These are phyloP conservation scores for Ornithoptera alexandrae DNA, from an alignment of 2,888 invertebrate genomes.

Conservation along the genomic window DNA sequence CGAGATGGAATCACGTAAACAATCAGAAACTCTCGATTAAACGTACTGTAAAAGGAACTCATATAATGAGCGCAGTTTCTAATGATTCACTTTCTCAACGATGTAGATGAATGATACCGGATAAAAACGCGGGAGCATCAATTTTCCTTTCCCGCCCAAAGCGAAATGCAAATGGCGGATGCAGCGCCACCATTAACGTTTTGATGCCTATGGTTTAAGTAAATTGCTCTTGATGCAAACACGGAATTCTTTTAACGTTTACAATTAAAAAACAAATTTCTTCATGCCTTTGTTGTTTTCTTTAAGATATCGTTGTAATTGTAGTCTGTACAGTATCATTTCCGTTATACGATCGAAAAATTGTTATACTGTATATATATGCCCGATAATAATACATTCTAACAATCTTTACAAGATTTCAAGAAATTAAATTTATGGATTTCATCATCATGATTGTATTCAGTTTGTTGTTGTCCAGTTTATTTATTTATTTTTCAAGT, in stretches of 20 bases:
- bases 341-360: background rate
- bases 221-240: background rate
- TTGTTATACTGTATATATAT: too few relatives aligned
- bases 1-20: slow-evolving; percentile 30
- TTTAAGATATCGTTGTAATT: too few relatives aligned
- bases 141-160: slow-evolving; percentile 63
- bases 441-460: too few relatives aligned
- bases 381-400: too few relatives aligned
- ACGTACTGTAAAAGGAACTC: slow-evolving; percentile 37
- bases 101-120: slow-evolving; percentile 45
- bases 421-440: background rate
- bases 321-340: background rate
- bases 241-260: background rate
- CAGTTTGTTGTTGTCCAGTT: background rate
- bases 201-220: slow-evolving; percentile 28
- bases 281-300: background rate
- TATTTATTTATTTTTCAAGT: background rate
- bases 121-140: slow-evolving; percentile 53
- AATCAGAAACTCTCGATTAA: slow-evolving; percentile 29
- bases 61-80: slow-evolving; percentile 49
- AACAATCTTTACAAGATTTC: background rate
- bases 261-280: background rate
- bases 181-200: slow-evolving; percentile 38
- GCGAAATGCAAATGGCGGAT: slow-evolving; percentile 63
- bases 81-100: slow-evolving; percentile 61